Percentiles rank a stretch among this genome's conserved stretches.
Evolutionary conservation across 1,140 invertebrate species (phyloP).

Genomic region (Cardiocondyla obscurior): DNA sequence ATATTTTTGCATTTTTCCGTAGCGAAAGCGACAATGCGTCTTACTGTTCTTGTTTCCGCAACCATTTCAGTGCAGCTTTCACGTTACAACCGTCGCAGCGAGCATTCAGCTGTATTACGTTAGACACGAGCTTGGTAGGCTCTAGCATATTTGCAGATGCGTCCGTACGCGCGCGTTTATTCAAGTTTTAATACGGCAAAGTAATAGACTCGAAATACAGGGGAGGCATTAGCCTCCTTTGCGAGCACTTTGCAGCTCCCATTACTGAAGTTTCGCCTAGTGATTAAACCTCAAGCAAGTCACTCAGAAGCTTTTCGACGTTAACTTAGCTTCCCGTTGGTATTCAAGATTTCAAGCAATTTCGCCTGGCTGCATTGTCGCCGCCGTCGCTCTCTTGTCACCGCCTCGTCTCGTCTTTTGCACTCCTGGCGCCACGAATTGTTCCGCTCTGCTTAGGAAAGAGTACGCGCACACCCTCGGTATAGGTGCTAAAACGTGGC

Average conservation of each 20-base stretch:
- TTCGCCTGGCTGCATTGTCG: slow-evolving; percentile 63
- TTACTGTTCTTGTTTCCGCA: background rate
- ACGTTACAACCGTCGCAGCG: background rate
- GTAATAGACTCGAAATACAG: slow-evolving; percentile 66
- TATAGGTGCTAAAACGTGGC: slow-evolving; percentile 33
- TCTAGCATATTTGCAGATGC: slow-evolving; percentile 18
- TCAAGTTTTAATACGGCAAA: slow-evolving; percentile 71
- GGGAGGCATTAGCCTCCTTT: slow-evolving; percentile 75
- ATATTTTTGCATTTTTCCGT: slow-evolving; percentile 6
- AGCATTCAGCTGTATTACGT: slow-evolving; percentile 21
- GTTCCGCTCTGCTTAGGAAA: slow-evolving; percentile 57
- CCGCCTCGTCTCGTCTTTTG: slow-evolving; percentile 14
- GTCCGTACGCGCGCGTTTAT: slow-evolving; percentile 63
- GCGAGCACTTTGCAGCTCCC: slow-evolving; percentile 75
- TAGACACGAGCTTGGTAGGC: background rate
- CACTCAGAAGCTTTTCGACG: slow-evolving; percentile 74
- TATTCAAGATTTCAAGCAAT: slow-evolving; percentile 72
- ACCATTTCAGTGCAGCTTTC: background rate
- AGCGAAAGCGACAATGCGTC: background rate
- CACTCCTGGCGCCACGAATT: slow-evolving; percentile 49
- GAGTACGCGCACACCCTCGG: slow-evolving; percentile 24
- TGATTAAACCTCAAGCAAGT: slow-evolving; percentile 78
- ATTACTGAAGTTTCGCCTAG: slow-evolving; percentile 75
- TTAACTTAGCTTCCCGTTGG: slow-evolving; percentile 69
- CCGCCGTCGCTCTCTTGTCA: slow-evolving; percentile 27